phyloP scores from a whole-genome alignment of 2,113 vertebrate genomes.

The Ancistrus triradiatus region DNA sequence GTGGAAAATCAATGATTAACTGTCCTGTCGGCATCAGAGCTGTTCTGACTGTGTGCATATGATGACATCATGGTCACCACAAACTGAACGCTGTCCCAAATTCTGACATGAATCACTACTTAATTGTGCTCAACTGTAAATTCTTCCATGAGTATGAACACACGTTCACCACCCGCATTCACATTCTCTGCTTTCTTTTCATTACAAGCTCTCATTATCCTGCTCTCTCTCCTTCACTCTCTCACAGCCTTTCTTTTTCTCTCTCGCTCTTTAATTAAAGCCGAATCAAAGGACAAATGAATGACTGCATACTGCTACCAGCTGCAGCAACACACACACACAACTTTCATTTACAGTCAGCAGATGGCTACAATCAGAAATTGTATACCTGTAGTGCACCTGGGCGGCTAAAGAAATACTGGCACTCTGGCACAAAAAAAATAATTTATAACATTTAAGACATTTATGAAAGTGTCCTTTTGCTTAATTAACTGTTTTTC shows the following conservation, averaged over 20 bases:
- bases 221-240: background rate
- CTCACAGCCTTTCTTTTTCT: background rate
- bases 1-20: slow-evolving; percentile 33
- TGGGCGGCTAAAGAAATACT: too few species aligned
- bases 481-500: too few species aligned
- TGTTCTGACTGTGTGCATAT: background rate
- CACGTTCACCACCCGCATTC: slow-evolving; percentile 6
- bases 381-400: too few species aligned
- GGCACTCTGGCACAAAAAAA: too few species aligned
- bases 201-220: slow-evolving; percentile 6
- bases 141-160: slow-evolving; percentile 1
- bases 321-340: slow-evolving; percentile 11
- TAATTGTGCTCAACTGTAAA: slow-evolving; percentile 8
- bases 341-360: too few species aligned
- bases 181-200: background rate
- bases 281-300: slow-evolving; percentile 31
- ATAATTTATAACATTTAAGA: too few species aligned
- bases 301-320: slow-evolving; percentile 21
- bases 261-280: slow-evolving; percentile 36
- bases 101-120: background rate
- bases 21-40: slow-evolving; percentile 4
- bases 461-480: too few species aligned
- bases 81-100: background rate
- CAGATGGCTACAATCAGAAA: too few species aligned
- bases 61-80: background rate